These are phyloP conservation scores for Dryobota labecula DNA, from an alignment of 2,888 invertebrate genomes.

Conservation along the genomic window DNA sequence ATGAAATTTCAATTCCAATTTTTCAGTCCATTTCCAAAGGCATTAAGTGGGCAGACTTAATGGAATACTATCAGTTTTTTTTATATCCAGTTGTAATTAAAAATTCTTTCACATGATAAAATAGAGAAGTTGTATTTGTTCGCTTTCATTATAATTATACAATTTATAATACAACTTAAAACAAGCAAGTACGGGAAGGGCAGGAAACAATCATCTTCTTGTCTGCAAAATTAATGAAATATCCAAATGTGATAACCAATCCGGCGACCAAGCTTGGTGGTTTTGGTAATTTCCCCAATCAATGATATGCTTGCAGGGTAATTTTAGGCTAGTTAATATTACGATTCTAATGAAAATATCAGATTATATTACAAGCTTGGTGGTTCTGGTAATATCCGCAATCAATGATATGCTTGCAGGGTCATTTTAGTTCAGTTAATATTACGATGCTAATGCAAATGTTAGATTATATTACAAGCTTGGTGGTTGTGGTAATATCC, in stretches of 20 bases:
- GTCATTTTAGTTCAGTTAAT: too few species aligned
- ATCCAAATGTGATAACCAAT: not conserved
- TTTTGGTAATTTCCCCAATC: not conserved
- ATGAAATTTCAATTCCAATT: conserved; percentile 61
- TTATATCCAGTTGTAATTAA: conserved; percentile 12
- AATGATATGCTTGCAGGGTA: not conserved
- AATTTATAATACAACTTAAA: not conserved
- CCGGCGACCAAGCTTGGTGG: not conserved
- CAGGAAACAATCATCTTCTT: not conserved
- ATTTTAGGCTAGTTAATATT: too few species aligned
- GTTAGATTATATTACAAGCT: too few species aligned
- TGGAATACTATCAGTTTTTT: conserved; percentile 20
- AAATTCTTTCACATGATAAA: conserved; percentile 3
- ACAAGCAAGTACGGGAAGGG: not conserved
- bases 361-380: not conserved
- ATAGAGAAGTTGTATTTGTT: not conserved
- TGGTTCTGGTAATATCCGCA: not conserved
- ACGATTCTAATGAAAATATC: too few species aligned
- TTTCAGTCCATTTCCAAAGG: conserved; percentile 58
- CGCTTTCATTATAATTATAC: not conserved
- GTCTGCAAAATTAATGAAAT: too few species aligned
- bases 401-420: not conserved
- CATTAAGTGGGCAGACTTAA: conserved; percentile 40
- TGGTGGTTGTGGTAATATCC: not conserved
- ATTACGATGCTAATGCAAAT: too few species aligned